A percentile compares a stretch with the other conserved stretches of the same genome.
phyloP scores from a whole-genome alignment of 2,113 vertebrate genomes.

The Odobenus rosmarus region DNA sequence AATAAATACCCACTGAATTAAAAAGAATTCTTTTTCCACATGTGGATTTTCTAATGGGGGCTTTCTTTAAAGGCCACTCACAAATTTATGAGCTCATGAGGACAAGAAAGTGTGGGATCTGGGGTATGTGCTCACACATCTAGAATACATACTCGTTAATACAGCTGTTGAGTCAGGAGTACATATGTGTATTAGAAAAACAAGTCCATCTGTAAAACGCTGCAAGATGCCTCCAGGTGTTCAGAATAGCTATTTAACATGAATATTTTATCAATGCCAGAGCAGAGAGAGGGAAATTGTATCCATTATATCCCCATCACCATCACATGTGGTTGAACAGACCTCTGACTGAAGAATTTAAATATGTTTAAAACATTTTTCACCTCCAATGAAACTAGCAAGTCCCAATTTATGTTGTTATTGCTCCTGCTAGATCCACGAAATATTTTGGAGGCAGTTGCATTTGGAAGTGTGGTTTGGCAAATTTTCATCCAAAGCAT shows the following conservation, averaged over 20 bases:
- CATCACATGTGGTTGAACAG: background rate
- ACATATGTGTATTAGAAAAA: conserved; percentile 54
- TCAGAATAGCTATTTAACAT: conserved; percentile 63
- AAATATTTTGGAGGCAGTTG: conserved; percentile 52
- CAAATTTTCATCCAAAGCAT: conserved; percentile 47
- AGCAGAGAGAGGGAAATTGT: conserved; percentile 63
- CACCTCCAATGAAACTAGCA: conserved; percentile 33
- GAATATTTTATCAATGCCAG: conserved; percentile 74
- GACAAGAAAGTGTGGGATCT: background rate
- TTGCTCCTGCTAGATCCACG: conserved; percentile 5
- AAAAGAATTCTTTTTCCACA: background rate
- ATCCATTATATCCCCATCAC: conserved; percentile 59
- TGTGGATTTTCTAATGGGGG: background rate
- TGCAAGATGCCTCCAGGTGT: conserved; percentile 63
- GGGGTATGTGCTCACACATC: background rate
- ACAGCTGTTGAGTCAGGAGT: background rate
- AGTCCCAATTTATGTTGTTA: conserved; percentile 44
- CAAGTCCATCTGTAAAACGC: conserved; percentile 39
- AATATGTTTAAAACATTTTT: conserved; percentile 69
- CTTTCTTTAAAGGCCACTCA: background rate
- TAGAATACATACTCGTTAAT: background rate
- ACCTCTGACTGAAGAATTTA: conserved; percentile 63
- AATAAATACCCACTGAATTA: background rate
- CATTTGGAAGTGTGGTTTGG: background rate
- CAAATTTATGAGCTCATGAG: background rate